Evolutionary conservation across 1,140 invertebrate species (phyloP).

Genomic region (Harlomillsia oculata): DNA sequence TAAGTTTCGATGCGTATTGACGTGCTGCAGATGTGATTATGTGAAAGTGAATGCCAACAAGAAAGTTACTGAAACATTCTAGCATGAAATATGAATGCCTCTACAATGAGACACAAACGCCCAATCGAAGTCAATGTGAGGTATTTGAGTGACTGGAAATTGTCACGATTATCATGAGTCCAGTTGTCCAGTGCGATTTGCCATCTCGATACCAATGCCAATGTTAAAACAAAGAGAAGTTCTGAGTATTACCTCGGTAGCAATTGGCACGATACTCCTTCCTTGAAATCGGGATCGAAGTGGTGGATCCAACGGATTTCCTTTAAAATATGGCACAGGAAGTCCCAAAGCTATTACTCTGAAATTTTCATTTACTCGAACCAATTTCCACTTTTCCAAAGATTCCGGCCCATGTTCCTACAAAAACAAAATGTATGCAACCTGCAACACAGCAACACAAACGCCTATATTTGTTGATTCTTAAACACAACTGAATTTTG

Average conservation of each 20-base stretch:
- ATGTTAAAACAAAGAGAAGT: not conserved
- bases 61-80: not conserved
- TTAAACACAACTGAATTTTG: not conserved
- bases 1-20: too few species aligned
- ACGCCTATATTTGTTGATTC: not conserved
- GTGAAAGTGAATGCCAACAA: not conserved
- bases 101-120: not conserved
- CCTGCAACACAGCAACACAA: not conserved
- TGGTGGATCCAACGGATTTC: slow-evolving; percentile 91
- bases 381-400: slow-evolving; percentile 73
- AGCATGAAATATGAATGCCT: not conserved
- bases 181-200: not conserved
- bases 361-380: slow-evolving; percentile 83
- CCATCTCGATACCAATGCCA: not conserved
- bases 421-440: slow-evolving; percentile 29
- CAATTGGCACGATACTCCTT: slow-evolving; percentile 58
- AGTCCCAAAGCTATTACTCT: slow-evolving; percentile 81
- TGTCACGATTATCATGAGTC: not conserved
- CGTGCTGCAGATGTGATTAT: too few species aligned
- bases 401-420: slow-evolving; percentile 68
- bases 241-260: slow-evolving; percentile 48
- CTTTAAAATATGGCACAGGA: slow-evolving; percentile 75
- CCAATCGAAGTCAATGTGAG: too few species aligned
- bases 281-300: slow-evolving; percentile 85
- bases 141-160: not conserved